phyloP scores from a whole-genome alignment of 2,113 vertebrate species.

The Eretmodus cyanostictus region DNA sequence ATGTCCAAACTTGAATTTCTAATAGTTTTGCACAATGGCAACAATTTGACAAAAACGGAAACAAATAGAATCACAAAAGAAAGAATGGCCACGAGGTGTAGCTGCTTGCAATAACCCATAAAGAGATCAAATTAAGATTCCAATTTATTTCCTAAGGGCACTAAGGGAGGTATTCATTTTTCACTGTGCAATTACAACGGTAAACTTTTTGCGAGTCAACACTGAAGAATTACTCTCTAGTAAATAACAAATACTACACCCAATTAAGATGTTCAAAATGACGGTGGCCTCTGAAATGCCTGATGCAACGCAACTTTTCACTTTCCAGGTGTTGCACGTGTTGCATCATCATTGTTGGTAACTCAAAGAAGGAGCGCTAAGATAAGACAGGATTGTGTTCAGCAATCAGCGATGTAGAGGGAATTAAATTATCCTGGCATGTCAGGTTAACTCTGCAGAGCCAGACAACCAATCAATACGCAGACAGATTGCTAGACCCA shows the following conservation, averaged over 20 bases:
- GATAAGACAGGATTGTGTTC: conserved; percentile 2
- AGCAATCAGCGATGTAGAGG: background rate
- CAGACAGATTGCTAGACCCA: conserved; percentile 50
- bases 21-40: background rate
- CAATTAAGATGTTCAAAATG: background rate
- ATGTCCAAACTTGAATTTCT: background rate
- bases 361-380: background rate
- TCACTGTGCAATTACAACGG: background rate
- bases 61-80: background rate
- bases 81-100: background rate
- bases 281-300: background rate
- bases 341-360: background rate
- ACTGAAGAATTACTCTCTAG: background rate
- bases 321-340: background rate
- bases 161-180: background rate
- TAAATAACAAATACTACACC: background rate
- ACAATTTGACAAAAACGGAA: background rate
- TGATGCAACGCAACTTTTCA: background rate
- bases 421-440: conserved; percentile 26
- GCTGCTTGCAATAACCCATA: background rate
- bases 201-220: background rate
- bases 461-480: conserved; percentile 63
- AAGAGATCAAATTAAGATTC: background rate
- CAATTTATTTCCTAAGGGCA: background rate
- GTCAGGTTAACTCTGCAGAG: conserved; percentile 32